phyloP scores from a whole-genome alignment of 2,113 vertebrate species.

The Zonotrichia leucophrys region DNA sequence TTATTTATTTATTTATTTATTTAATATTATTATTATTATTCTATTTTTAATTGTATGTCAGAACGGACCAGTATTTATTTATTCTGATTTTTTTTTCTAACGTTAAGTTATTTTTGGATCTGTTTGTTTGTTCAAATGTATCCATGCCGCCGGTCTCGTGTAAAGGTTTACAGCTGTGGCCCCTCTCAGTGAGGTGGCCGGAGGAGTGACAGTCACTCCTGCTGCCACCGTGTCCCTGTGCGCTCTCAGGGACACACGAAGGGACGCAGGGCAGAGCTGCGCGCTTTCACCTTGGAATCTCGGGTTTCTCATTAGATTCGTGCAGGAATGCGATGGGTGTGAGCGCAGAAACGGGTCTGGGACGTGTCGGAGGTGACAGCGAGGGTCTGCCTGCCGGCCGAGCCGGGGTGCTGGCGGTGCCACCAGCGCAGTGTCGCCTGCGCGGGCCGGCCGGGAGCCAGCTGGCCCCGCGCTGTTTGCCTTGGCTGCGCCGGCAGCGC shows the following conservation, averaged over 20 bases:
- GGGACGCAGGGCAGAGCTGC: not conserved
- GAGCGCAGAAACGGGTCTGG: not conserved
- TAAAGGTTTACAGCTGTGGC: not conserved
- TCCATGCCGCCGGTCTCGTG: not conserved
- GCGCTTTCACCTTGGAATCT: not conserved
- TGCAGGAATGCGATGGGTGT: not conserved
- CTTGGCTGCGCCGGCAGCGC: conserved; percentile 10
- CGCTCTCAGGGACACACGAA: rapidly evolving
- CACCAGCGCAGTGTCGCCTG: not conserved
- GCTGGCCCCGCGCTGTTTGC: conserved; percentile 34
- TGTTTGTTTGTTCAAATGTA: conserved; percentile 24
- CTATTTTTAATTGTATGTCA: not conserved
- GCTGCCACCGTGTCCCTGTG: not conserved
- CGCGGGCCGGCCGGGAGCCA: not conserved
- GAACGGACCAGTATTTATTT: conserved; percentile 66
- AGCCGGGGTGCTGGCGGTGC: not conserved
- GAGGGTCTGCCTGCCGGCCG: not conserved
- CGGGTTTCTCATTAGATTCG: not conserved
- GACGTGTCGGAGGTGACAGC: not conserved
- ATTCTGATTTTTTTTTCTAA: not conserved
- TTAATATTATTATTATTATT: conserved; percentile 31
- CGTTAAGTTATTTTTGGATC: conserved; percentile 31
- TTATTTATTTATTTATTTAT: conserved; percentile 72
- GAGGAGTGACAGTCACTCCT: not conserved
- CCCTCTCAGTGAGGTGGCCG: not conserved